Conservation (phyloP, 2,797 vertebrate species). For the Sebastolobus altivelis region DNA sequence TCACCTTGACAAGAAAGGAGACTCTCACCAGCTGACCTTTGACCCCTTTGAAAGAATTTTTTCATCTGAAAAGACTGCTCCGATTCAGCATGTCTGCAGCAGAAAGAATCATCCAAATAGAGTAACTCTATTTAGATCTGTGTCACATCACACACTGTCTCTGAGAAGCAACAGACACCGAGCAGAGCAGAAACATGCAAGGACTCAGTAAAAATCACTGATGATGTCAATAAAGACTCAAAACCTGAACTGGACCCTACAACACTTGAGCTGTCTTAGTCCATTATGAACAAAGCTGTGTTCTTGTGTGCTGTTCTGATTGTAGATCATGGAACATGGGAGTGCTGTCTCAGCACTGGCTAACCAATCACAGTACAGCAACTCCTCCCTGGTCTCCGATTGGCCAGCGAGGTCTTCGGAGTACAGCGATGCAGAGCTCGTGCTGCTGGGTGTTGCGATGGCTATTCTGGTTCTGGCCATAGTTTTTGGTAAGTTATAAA, state of each 20-base stretch:
- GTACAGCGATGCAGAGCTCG: constrained; percentile 84
- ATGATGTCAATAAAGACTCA: background rate
- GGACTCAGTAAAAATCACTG: background rate
- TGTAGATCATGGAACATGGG: constrained; percentile 76
- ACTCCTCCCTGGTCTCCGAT: constrained; percentile 23
- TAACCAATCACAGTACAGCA: constrained; percentile 63
- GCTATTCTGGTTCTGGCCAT: constrained; percentile 91
- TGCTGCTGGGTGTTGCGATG: constrained; percentile 91
- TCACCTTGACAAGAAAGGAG: background rate
- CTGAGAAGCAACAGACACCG: background rate
- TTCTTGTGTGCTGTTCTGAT: constrained; percentile 40
- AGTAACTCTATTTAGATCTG: background rate
- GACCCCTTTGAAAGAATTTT: background rate
- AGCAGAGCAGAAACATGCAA: background rate
- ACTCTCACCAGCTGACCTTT: background rate
- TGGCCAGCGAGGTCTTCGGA: constrained; percentile 4
- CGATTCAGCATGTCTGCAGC: background rate
- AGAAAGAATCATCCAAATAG: background rate
- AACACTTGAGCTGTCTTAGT: background rate
- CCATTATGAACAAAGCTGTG: background rate
- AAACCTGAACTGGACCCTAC: background rate
- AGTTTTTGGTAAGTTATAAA: constrained; percentile 86
- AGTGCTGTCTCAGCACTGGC: constrained; percentile 21
- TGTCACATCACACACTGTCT: background rate
- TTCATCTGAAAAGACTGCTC: background rate